These are phyloP conservation scores for Turdus rufiventris DNA, from an alignment of 2,113 vertebrate species.

Conservation along the genomic window DNA sequence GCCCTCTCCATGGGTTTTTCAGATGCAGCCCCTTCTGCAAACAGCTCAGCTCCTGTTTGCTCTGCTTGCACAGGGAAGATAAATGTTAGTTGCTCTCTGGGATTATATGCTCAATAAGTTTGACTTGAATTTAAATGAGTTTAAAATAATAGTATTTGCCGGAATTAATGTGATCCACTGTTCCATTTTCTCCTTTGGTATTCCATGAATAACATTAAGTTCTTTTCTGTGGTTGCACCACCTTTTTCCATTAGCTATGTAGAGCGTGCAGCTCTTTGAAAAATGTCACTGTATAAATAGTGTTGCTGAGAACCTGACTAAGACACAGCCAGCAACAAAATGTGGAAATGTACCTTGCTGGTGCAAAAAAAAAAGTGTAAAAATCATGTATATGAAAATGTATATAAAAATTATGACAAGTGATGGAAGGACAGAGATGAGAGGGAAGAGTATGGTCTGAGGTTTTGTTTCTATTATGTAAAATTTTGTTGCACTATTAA, in stretches of 20 bases:
- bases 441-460: neutral
- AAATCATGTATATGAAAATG: neutral
- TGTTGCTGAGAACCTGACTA: neutral
- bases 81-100: neutral
- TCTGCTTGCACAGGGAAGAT: neutral
- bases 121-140: slow-evolving; percentile 44
- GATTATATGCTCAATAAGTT: neutral
- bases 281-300: slow-evolving; percentile 31
- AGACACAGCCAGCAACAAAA: neutral
- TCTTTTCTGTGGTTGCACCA: neutral
- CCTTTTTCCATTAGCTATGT: slow-evolving; percentile 21
- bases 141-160: slow-evolving; percentile 38
- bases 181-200: slow-evolving; percentile 21
- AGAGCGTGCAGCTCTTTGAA: neutral
- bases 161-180: slow-evolving; percentile 20
- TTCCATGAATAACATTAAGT: slow-evolving; percentile 43
- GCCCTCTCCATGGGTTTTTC: accelerated
- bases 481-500: neutral
- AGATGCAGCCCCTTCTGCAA: neutral
- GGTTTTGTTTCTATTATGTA: neutral
- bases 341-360: neutral
- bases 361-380: neutral
- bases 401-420: neutral
- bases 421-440: neutral
- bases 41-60: neutral